These are phyloP conservation scores for Agrochola lychnidis DNA, from an alignment of 2,888 invertebrate species.

Conservation along the genomic window DNA sequence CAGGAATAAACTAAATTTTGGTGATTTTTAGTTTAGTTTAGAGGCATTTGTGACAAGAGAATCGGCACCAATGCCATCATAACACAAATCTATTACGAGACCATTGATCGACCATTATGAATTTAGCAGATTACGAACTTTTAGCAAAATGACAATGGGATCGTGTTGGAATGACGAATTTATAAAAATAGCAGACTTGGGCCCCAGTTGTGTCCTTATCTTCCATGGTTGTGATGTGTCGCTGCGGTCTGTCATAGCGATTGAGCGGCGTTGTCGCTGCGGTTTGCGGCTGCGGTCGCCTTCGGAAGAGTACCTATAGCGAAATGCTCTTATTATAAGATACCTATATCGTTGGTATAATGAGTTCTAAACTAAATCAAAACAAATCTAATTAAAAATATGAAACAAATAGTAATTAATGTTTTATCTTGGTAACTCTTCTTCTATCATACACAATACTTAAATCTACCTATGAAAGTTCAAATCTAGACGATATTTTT, in stretches of 20 bases:
- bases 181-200: too few relatives aligned
- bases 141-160: too few relatives aligned
- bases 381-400: background rate
- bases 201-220: background rate
- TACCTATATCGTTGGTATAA: background rate
- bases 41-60: too few relatives aligned
- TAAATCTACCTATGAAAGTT: background rate
- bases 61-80: too few relatives aligned
- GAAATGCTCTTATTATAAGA: too few relatives aligned
- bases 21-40: too few relatives aligned
- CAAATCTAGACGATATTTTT: conserved; percentile 8
- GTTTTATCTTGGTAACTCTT: background rate
- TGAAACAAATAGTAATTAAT: background rate
- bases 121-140: too few relatives aligned
- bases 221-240: background rate
- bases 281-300: background rate
- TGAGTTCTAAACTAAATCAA: background rate
- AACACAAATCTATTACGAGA: too few relatives aligned
- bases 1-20: too few relatives aligned
- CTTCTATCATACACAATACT: background rate
- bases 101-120: too few relatives aligned
- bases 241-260: background rate
- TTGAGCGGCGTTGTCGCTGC: background rate
- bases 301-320: too few relatives aligned
- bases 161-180: too few relatives aligned